A percentile compares a stretch with the other conserved stretches of the same genome.
Conservation (phyloP, 2,797 vertebrate species). For the Protonibea diacanthus region DNA sequence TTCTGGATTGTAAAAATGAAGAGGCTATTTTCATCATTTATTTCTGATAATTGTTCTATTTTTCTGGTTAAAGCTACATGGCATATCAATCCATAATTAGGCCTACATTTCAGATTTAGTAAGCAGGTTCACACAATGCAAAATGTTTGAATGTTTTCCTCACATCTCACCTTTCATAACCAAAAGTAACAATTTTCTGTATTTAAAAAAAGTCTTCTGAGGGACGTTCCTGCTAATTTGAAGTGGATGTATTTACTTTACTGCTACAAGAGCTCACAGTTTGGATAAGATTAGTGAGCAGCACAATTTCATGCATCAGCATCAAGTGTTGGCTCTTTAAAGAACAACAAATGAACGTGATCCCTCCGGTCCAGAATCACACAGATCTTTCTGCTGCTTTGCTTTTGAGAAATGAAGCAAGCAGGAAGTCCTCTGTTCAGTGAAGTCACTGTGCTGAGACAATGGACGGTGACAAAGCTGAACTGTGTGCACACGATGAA, state of each 20-base stretch:
- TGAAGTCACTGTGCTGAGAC: not conserved
- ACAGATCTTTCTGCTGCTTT: slow-evolving; percentile 13
- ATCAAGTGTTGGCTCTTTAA: slow-evolving; percentile 8
- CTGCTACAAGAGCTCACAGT: not conserved
- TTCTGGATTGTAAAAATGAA: not conserved
- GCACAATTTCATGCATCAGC: slow-evolving; percentile 1
- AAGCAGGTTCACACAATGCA: not conserved
- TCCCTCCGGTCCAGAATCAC: not conserved
- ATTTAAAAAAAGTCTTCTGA: not conserved
- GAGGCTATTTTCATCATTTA: not conserved
- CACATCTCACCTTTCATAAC: not conserved
- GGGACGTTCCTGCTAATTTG: slow-evolving; percentile 15
- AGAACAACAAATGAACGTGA: not conserved
- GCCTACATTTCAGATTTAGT: not conserved
- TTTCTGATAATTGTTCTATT: not conserved
- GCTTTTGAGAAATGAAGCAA: not conserved
- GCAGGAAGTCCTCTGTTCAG: not conserved
- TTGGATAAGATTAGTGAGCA: not conserved
- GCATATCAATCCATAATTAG: slow-evolving; percentile 5
- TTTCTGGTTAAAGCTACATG: not conserved
- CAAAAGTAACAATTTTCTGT: not conserved
- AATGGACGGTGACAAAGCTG: not conserved
- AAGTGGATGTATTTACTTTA: not conserved
- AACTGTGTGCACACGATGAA: not conserved
- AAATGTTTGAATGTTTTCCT: not conserved